A percentile compares a stretch with the other conserved stretches of the same genome.
phyloP scores from a whole-genome alignment of 2,113 vertebrate species.

The Myiozetetes cayanensis region DNA sequence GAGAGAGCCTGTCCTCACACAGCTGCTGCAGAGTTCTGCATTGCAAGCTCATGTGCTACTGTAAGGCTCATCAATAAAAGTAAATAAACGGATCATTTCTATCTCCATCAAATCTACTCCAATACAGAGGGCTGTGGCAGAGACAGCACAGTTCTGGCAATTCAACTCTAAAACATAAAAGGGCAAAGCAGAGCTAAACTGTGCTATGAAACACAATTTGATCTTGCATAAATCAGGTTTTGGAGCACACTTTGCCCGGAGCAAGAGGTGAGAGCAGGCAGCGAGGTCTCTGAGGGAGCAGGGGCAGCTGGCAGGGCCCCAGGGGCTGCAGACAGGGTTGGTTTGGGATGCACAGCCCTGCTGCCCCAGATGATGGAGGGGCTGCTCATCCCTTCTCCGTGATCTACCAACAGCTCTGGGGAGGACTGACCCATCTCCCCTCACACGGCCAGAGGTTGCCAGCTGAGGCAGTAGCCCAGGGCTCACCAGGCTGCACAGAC shows the following conservation, averaged over 20 bases:
- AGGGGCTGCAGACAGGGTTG: fast-evolving
- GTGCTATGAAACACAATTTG: neutral
- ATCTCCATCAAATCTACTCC: neutral
- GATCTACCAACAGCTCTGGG: neutral
- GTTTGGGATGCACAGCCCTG: fast-evolving
- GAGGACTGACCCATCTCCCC: neutral
- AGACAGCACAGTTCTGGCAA: neutral
- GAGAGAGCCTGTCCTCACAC: neutral
- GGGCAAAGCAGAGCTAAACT: neutral
- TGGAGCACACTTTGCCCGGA: neutral
- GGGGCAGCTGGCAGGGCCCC: neutral
- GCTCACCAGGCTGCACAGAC: neutral
- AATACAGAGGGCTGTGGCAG: neutral
- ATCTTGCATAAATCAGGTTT: neutral
- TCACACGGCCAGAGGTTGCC: fast-evolving
- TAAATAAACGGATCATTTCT: conserved; percentile 22
- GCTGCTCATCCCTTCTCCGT: fast-evolving
- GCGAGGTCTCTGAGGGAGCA: fast-evolving
- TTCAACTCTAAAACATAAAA: neutral
- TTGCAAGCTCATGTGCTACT: neutral
- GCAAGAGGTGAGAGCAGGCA: neutral
- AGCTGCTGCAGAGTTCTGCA: neutral
- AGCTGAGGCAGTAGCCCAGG: fast-evolving
- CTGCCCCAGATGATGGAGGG: fast-evolving
- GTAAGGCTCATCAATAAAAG: neutral